Base-by-base conservation (phyloP, 1,140 invertebrate species). In the Pygmarrhopalites habei region DNA sequence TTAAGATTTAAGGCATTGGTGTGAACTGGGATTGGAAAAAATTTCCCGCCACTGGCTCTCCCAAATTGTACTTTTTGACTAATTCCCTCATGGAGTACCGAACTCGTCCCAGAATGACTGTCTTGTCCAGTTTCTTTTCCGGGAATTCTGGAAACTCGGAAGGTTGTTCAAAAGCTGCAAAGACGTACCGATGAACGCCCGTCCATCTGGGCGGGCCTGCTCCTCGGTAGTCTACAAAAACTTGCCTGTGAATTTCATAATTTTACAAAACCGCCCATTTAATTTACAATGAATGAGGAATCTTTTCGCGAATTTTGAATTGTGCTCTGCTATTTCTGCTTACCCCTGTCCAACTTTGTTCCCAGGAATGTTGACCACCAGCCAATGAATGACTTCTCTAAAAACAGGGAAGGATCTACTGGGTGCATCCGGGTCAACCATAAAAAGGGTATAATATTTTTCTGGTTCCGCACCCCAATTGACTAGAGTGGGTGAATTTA, bases 341-440 rank as follows among this genome's bases (percentile, higher is more conserved):
- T n/a, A n/a, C n/a, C n/a, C 93, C 35, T 82, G 78, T 0, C 72
- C 71, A 1, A 95, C 74, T 49, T 89, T 79, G 63, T 77, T 5
- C 19, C 87, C 91, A 4, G 88, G 89, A 72, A 96, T 90, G 72
- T 97, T 97, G 10, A 82, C 87, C 0, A 95, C 86, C 5, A 94
- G 75, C 92, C 92, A 95, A 75, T 95, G 92, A 71, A 89, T 86
- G 85, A 86, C 92, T 78, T 94, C 91, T 1, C 90, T 80, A 71
- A 83, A 87, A 56, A 82, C 86, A 0, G 85, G 88, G 32, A 86
- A 79, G 5, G 82, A 77, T 12, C 90, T 82, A 72, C 86, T 89
- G 14, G 92, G 92, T 17, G 91, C 90, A 81, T 95, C 92, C 3
- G 90, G 90, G 85, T 95, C 92, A n/a, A n/a, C n/a, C n/a, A n/a